Evolutionary conservation across 2,797 vertebrate species (phyloP), one percentile per base, ranked within the genome.

Genomic region (Sebastes kiyomatsui): DNA sequence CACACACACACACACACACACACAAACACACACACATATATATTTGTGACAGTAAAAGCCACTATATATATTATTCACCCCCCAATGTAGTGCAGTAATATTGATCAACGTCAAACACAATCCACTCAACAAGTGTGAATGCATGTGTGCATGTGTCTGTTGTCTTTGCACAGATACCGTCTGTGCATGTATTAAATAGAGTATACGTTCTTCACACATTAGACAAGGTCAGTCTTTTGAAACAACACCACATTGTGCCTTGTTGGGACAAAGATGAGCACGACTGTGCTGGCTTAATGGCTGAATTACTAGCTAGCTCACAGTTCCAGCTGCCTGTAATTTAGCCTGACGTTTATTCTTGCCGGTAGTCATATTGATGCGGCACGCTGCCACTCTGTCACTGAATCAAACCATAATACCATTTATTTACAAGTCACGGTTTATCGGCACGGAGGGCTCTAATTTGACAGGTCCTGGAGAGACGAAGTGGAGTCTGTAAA

Each of bases 341-440:
- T 84, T 83, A 81, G 74, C 61, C 69, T 84, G 88, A 90, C 80
- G 62, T 85, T 88, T 82, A 92, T 92, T 90, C 80, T 83, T 74
- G 77, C 83, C 64, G 32, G 82, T 79, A 88, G 86, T 89, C 88
- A 87, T 73, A 72, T 67, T 80, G 90, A 91, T 93, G 89, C 38
- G 2, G 67, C 87, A 82, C 42, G 62, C 85, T 89, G 88, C 83
- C 89, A 87, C 76, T 89, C 76, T 84, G 85, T 80, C 80, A 78
- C 81, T 72, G 70, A 85, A 77, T 90, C 86, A 79, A 85, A 84
- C 52, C 72, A 65, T 88, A 82, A 89, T 72, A 76, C 77, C 80
- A 79, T 92, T 88, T 90, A 89, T 92, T 90, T 90, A 91, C 81
- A 87, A 84, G 86, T 90, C 88, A 91, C 46, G 25, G 27, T 90